phyloP scores from a whole-genome alignment of 2,888 invertebrate genomes.

The Aporophyla lueneburgensis region DNA sequence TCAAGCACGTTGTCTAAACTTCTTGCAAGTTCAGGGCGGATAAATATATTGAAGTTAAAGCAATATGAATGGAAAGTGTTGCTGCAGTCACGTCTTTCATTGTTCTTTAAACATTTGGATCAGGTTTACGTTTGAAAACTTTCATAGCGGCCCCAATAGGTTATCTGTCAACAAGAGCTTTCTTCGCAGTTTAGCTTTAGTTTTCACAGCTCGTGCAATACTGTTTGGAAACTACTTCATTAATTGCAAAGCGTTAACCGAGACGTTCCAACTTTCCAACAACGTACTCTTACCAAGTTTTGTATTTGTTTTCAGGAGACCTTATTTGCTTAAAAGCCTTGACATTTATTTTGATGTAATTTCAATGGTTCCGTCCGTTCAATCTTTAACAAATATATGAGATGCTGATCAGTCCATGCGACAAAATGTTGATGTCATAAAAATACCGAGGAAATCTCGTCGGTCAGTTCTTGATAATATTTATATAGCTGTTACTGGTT shows the following conservation, averaged over 20 bases:
- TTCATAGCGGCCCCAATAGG: constrained; percentile 22
- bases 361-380: constrained; percentile 13
- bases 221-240: constrained; percentile 42
- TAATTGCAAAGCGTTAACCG: constrained; percentile 44
- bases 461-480: constrained; percentile 33
- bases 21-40: constrained; percentile 22
- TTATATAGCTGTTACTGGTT: constrained; percentile 37
- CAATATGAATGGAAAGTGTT: constrained; percentile 39
- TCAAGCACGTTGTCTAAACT: constrained; percentile 21
- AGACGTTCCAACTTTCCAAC: constrained; percentile 47
- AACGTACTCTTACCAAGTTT: constrained; percentile 26
- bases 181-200: constrained; percentile 25
- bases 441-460: constrained; percentile 31
- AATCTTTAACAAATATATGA: not conserved
- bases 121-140: constrained; percentile 21
- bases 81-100: constrained; percentile 30
- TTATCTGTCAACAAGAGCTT: constrained; percentile 32
- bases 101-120: constrained; percentile 20
- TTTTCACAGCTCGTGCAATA: constrained; percentile 40
- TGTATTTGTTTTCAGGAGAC: constrained; percentile 10
- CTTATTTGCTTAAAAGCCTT: constrained; percentile 22
- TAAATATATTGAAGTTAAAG: constrained; percentile 40
- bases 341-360: constrained; percentile 32
- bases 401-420: constrained; percentile 9
- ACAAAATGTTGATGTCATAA: constrained; percentile 19